Percentiles rank a stretch among this genome's conserved stretches.
phyloP scores from a whole-genome alignment of 2,797 vertebrate species.

The Jordanella pulchra region DNA sequence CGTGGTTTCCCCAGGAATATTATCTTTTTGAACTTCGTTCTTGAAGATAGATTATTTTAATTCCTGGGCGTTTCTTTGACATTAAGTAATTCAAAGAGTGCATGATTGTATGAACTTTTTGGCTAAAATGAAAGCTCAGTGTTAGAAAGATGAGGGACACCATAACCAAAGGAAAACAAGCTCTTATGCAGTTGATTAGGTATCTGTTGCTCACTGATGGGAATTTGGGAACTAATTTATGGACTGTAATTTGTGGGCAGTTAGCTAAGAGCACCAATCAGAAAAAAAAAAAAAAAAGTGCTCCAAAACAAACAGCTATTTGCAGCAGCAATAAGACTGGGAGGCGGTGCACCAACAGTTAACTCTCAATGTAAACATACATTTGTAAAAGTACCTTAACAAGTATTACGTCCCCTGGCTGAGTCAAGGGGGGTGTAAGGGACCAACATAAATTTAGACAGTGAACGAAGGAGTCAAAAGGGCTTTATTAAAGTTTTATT shows the following conservation, averaged over 20 bases:
- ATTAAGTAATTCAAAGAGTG: neutral
- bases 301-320: neutral
- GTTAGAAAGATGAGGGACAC: neutral
- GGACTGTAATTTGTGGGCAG: no score
- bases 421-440: no score
- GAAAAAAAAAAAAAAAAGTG: neutral
- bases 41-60: neutral
- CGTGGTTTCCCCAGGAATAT: neutral
- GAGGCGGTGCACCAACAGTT: neutral
- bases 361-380: no score
- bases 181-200: neutral
- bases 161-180: neutral
- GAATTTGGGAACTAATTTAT: neutral
- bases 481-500: no score
- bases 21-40: neutral
- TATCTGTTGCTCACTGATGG: neutral
- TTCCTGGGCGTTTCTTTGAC: neutral
- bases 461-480: no score
- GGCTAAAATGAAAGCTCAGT: neutral
- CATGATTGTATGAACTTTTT: neutral
- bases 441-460: no score
- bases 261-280: neutral
- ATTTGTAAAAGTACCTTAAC: no score
- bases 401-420: no score
- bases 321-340: neutral